A percentile compares a stretch with the other conserved stretches of the same genome.
Evolutionary conservation across 1,140 invertebrate genomes (phyloP).

Genomic region (Tribolium madens): DNA sequence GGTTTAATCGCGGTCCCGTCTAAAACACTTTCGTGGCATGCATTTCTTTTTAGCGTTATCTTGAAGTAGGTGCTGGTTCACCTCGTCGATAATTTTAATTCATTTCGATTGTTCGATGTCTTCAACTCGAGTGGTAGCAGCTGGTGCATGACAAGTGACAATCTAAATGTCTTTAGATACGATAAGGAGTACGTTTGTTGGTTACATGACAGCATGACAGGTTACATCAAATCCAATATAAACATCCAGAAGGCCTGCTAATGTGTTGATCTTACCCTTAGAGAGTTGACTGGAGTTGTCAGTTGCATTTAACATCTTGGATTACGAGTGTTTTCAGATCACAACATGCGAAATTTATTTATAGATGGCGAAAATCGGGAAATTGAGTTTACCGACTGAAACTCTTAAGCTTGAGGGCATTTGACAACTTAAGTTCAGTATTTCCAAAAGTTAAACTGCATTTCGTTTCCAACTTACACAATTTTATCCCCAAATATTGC

Average conservation of each 20-base stretch:
- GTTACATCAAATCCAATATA: constrained; percentile 55
- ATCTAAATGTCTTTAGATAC: constrained; percentile 52
- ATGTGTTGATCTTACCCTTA: constrained; percentile 52
- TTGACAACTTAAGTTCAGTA: constrained; percentile 25
- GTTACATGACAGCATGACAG: constrained; percentile 54
- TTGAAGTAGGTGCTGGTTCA: constrained; percentile 24
- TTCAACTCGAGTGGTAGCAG: constrained; percentile 42
- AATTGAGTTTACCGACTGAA: constrained; percentile 13
- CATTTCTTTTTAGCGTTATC: constrained; percentile 34
- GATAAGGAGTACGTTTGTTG: constrained; percentile 49
- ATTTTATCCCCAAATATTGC: background rate
- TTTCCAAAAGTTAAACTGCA: constrained; percentile 20
- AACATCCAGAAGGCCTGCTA: constrained; percentile 47
- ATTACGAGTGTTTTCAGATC: constrained; percentile 44
- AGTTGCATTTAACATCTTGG: constrained; percentile 47
- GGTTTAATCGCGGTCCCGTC: constrained; percentile 13
- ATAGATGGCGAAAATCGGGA: constrained; percentile 8
- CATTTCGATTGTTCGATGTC: constrained; percentile 40
- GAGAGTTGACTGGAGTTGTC: constrained; percentile 45
- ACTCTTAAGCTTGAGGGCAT: constrained; percentile 2
- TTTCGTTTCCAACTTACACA: constrained; percentile 17
- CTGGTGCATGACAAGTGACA: constrained; percentile 51
- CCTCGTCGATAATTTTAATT: constrained; percentile 32
- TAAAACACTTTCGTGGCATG: constrained; percentile 17
- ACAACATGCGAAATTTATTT: constrained; percentile 25